A percentile compares a stretch with the other conserved stretches of the same genome.
phyloP scores from a whole-genome alignment of 2,888 invertebrate species.

The Acleris laterana region DNA sequence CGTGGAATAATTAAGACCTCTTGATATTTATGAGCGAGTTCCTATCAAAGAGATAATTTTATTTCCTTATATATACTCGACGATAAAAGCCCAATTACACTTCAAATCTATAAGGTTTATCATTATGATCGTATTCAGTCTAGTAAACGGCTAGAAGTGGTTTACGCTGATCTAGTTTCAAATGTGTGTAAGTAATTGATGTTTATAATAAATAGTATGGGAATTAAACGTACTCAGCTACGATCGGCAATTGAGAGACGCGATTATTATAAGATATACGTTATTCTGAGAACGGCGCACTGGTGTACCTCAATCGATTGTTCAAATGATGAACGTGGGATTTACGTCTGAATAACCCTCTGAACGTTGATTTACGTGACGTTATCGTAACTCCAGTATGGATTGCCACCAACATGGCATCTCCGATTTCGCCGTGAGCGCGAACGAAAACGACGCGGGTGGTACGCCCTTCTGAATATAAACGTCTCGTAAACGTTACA shows the following conservation, averaged over 20 bases:
- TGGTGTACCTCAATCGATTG: too few species aligned
- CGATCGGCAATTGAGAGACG: too few species aligned
- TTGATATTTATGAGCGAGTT: slow-evolving; percentile 30
- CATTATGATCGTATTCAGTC: slow-evolving; percentile 15
- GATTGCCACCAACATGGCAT: slow-evolving; percentile 53
- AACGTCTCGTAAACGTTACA: slow-evolving; percentile 66
- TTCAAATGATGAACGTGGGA: too few species aligned
- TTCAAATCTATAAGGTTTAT: too few species aligned
- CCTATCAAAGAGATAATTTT: slow-evolving; percentile 26
- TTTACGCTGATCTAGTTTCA: too few species aligned
- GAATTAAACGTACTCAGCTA: too few species aligned
- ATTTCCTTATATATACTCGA: slow-evolving; percentile 27
- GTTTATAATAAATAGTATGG: too few species aligned
- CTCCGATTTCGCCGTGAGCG: slow-evolving; percentile 65
- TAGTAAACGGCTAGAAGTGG: neutral
- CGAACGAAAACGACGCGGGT: slow-evolving; percentile 69
- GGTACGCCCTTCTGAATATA: slow-evolving; percentile 72
- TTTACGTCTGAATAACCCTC: too few species aligned
- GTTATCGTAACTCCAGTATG: slow-evolving; percentile 43
- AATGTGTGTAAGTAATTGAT: too few species aligned
- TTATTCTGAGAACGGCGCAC: too few species aligned
- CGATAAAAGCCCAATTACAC: neutral
- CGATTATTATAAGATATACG: too few species aligned
- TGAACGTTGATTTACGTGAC: slow-evolving; percentile 20
- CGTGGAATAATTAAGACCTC: slow-evolving; percentile 33